A percentile compares a stretch with the other conserved stretches of the same genome.
Evolutionary conservation across 2,797 vertebrate genomes (phyloP).

Genomic region (Melanitta fusca): DNA sequence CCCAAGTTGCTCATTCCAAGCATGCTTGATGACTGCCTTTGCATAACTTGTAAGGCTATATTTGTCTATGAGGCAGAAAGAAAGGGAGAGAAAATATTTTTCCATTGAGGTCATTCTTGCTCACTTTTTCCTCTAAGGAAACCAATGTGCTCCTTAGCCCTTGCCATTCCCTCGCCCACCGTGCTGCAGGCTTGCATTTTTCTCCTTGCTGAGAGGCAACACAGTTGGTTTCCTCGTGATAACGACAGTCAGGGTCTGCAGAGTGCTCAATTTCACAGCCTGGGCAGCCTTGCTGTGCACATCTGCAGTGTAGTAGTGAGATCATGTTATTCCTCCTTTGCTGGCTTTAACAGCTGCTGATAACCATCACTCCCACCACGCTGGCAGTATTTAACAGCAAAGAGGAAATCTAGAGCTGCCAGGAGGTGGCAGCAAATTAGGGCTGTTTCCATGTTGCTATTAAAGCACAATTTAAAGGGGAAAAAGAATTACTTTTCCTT

Average conservation of each 20-base stretch:
- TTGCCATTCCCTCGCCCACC: background rate
- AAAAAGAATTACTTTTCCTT: background rate
- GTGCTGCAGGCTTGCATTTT: background rate
- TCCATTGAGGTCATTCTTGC: constrained; percentile 68
- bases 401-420: background rate
- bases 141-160: background rate
- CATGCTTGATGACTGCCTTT: constrained; percentile 27
- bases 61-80: constrained; percentile 59
- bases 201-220: background rate
- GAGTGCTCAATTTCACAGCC: background rate
- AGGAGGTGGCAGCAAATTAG: background rate
- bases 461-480: background rate
- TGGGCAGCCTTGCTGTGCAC: background rate
- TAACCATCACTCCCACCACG: background rate
- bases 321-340: background rate
- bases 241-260: background rate
- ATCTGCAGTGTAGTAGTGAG: accelerated
- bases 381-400: background rate
- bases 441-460: background rate
- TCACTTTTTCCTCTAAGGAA: constrained; percentile 64
- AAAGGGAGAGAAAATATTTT: constrained; percentile 63
- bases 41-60: constrained; percentile 48
- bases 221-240: background rate
- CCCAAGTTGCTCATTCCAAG: constrained; percentile 49
- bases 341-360: background rate